Evolutionary conservation across 1,140 invertebrate genomes (phyloP), one percentile per base, ranked within the genome.

Genomic region (Ganaspis sp.): DNA sequence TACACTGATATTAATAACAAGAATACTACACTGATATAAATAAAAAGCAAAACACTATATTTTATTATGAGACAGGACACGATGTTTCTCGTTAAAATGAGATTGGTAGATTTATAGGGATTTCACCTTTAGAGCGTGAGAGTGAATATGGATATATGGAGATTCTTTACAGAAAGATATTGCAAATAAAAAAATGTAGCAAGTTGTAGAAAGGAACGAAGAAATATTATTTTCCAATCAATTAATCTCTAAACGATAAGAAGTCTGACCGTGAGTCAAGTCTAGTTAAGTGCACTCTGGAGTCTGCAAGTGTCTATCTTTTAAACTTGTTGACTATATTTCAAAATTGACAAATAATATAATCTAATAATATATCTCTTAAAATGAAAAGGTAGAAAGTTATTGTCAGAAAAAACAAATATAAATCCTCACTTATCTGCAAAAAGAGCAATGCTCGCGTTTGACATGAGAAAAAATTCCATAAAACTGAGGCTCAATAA

Each of bases 81-180:
- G 58, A 64, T n/a, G 58, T 64, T 64, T 64, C 23, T 64, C 23
- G 58, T 64, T 64, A 64, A 64, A 29, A 11, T 29, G 26, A 64
- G 58, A 64, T 64, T 64, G 58, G 58, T 34, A 29, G 58, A 64
- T 64, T 64, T 64, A 64, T 64, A 64, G 58, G 58, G 58, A 29
- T 64, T 64, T 64, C 58, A 34, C 26, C 26, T 64, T 64, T 64
- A 29, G 15, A 64, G 58, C 58, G 58, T 64, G 58, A 64, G 58
- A 64, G 58, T 64, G 23, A 64, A 34, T 64, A 64, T 34, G 23
- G 11, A 29, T 64, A 29, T 26, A 64, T 49, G 19, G 15, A 64
- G 21, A 29, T 58, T 58, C 21, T 58, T 23, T 58, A 1, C 53
- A 23, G 9, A 23, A 23, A 58, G 17, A 64, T 64, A 64, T 64